These are phyloP conservation scores for Dinoponera quadriceps DNA, from an alignment of 1,140 invertebrate genomes.

Conservation along the genomic window DNA sequence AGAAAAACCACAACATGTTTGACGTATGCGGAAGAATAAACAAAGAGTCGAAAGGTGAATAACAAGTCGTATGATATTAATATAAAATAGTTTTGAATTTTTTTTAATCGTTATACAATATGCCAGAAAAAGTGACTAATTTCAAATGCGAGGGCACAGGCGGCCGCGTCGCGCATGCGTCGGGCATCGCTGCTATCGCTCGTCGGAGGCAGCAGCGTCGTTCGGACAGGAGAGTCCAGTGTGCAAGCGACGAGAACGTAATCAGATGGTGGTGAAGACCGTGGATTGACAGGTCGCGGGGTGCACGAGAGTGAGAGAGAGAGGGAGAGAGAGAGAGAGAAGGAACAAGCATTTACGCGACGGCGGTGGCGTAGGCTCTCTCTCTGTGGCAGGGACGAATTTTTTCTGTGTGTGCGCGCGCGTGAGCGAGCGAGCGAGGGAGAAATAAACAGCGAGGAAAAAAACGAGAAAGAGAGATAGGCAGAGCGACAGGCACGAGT, in stretches of 20 bases:
- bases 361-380: conserved; percentile 63
- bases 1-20: too few relatives aligned
- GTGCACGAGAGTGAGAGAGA: conserved; percentile 60
- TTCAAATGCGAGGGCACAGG: background rate
- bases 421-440: conserved; percentile 53
- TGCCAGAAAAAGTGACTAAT: background rate
- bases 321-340: conserved; percentile 54
- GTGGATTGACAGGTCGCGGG: conserved; percentile 73
- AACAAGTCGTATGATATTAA: too few relatives aligned
- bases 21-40: too few relatives aligned
- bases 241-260: conserved; percentile 58
- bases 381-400: conserved; percentile 64
- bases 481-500: conserved; percentile 30
- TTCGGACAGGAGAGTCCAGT: conserved; percentile 66
- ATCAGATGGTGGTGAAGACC: conserved; percentile 74
- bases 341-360: conserved; percentile 68
- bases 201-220: conserved; percentile 63
- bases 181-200: background rate
- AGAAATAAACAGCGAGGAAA: conserved; percentile 5
- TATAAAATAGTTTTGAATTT: too few relatives aligned
- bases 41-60: too few relatives aligned
- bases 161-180: conserved; percentile 13
- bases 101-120: too few relatives aligned
- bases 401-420: conserved; percentile 69
- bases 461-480: conserved; percentile 36